Base-by-base conservation (phyloP, 1,140 invertebrate species). In the Lycorma delicatula region DNA sequence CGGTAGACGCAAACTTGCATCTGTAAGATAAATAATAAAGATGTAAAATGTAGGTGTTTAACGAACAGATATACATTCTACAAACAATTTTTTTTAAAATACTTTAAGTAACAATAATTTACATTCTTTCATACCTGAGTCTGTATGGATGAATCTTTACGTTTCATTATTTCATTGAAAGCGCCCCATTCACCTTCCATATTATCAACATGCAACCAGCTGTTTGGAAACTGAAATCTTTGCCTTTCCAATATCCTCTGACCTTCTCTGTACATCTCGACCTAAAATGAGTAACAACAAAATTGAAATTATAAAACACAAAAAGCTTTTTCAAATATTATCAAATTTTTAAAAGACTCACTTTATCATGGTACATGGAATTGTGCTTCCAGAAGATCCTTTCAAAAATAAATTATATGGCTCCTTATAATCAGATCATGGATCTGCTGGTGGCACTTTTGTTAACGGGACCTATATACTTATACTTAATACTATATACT, bases 101-200 rank as follows among this genome's bases (percentile, higher is more conserved):
- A n/a, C n/a, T n/a, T n/a, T n/a, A n/a, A n/a, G n/a, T n/a, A n/a
- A n/a, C n/a, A n/a, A n/a, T n/a, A n/a, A n/a, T n/a, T n/a, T n/a
- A n/a, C n/a, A n/a, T n/a, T n/a, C n/a, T n/a, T n/a, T n/a, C 52
- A 51, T 67, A 87, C 89, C 75, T 99, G 96, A 3, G 91, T 93
- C 73, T 99, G 96, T 67, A 99, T 99, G 41, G 92, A 93, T 0
- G 90, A 88, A 72, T 99, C 96, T 73, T 99, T 99, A 23, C 97
- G 81, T 67, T 94, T 93, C 67, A 99, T 94, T 52, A 99, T 99
- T 76, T 99, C 97, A 72, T 93, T 96, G 68, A 99, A 98, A 0
- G 97, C 96, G 51, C 91, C 89, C 97, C 97, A 99, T 81, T 99
- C 97, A 1, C 97, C 97, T 74, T 99, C 96, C 62, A 99, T 91